These are phyloP conservation scores for Theristicus caerulescens DNA, from an alignment of 2,113 vertebrate species.

Conservation along the genomic window DNA sequence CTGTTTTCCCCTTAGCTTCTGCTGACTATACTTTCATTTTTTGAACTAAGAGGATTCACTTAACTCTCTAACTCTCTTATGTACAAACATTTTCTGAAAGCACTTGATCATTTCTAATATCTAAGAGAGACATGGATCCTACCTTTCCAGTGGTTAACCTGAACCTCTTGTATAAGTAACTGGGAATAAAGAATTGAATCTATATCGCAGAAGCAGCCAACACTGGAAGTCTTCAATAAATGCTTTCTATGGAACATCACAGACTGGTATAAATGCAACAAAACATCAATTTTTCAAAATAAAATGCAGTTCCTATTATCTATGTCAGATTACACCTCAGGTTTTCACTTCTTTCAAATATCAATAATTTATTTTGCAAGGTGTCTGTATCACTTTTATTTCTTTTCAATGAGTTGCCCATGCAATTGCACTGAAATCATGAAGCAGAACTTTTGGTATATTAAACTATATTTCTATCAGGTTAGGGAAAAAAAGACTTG, in stretches of 20 bases:
- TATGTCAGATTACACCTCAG: background rate
- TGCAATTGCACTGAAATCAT: background rate
- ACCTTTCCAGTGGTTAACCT: background rate
- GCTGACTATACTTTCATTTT: background rate
- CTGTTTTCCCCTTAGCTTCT: background rate
- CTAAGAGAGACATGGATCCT: background rate
- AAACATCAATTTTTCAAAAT: background rate
- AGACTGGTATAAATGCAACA: background rate
- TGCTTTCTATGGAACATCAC: background rate
- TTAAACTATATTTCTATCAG: background rate
- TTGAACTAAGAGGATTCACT: background rate
- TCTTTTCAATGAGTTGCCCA: background rate
- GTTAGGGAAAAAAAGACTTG: background rate
- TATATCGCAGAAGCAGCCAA: background rate
- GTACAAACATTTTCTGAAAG: background rate
- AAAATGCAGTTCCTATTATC: background rate
- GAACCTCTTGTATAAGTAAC: background rate
- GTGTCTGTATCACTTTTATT: background rate
- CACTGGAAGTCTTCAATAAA: background rate
- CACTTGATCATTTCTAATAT: background rate
- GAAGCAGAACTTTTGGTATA: background rate
- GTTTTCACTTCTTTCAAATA: background rate
- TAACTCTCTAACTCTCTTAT: background rate
- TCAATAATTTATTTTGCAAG: background rate
- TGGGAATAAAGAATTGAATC: background rate